These are phyloP conservation scores for Probaryconus sp. DNA, from an alignment of 1,140 invertebrate genomes.

Conservation along the genomic window DNA sequence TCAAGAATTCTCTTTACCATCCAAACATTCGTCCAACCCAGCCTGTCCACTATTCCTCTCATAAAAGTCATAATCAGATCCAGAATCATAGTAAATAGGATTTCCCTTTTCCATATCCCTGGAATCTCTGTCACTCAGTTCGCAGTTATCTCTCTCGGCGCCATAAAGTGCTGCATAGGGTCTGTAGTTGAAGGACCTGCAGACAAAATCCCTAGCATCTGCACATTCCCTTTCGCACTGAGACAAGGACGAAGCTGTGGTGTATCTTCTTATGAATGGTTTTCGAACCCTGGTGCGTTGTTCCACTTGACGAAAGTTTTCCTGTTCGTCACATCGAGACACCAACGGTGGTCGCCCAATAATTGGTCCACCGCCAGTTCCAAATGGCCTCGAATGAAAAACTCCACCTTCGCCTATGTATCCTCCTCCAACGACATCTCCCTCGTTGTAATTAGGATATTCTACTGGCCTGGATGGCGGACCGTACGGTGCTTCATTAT, in stretches of 20 bases:
- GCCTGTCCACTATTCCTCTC: slow-evolving; percentile 86
- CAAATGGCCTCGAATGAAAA: slow-evolving; percentile 71
- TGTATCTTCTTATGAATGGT: slow-evolving; percentile 86
- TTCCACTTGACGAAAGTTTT: slow-evolving; percentile 89
- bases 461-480: slow-evolving; percentile 65
- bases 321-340: slow-evolving; percentile 86
- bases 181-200: slow-evolving; percentile 90
- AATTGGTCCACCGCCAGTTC: slow-evolving; percentile 72
- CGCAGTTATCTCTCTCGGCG: slow-evolving; percentile 90
- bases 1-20: too few relatives aligned
- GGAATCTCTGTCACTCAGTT: slow-evolving; percentile 91
- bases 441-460: slow-evolving; percentile 72
- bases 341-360: slow-evolving; percentile 75
- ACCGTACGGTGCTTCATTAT: slow-evolving; percentile 65
- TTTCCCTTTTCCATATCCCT: slow-evolving; percentile 90
- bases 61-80: slow-evolving; percentile 92
- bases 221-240: slow-evolving; percentile 91
- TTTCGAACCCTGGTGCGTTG: slow-evolving; percentile 86
- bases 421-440: slow-evolving; percentile 72
- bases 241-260: slow-evolving; percentile 84
- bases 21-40: slow-evolving; percentile 86
- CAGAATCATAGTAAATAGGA: slow-evolving; percentile 89
- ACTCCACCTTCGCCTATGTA: slow-evolving; percentile 75
- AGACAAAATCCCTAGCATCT: slow-evolving; percentile 90
- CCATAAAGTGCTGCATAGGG: slow-evolving; percentile 80